phyloP scores from a whole-genome alignment of 2,113 vertebrate species.

The Cercopithecus mona region DNA sequence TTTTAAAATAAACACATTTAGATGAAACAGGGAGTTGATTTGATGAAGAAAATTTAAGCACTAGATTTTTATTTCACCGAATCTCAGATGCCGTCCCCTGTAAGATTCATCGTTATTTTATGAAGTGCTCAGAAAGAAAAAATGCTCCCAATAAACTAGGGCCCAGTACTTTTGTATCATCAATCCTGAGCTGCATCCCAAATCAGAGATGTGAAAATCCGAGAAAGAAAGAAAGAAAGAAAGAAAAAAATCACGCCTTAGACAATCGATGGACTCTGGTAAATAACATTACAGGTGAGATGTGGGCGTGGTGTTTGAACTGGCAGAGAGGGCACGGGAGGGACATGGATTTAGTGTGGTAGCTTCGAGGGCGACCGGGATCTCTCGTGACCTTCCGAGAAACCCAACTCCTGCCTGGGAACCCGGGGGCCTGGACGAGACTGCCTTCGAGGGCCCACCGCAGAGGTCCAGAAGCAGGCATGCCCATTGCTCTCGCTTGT shows the following conservation, averaged over 20 bases:
- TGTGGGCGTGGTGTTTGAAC: rapidly evolving
- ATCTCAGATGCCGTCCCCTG: not conserved
- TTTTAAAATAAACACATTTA: not conserved
- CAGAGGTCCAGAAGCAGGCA: not conserved
- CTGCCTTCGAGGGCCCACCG: rapidly evolving
- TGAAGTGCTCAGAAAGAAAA: conserved; percentile 37
- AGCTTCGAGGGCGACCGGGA: not conserved
- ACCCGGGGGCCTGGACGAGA: rapidly evolving
- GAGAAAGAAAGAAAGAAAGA: no score
- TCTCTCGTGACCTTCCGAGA: no score
- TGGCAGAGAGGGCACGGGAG: rapidly evolving
- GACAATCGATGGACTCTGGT: rapidly evolving
- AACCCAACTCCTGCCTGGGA: not conserved
- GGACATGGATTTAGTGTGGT: rapidly evolving
- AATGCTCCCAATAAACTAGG: not conserved
- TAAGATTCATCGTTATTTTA: not conserved
- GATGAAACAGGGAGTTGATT: not conserved
- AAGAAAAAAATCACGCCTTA: not conserved
- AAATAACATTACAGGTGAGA: no score
- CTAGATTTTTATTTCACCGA: not conserved
- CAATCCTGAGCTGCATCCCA: not conserved
- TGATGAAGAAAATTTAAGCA: not conserved
- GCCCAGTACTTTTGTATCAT: not conserved
- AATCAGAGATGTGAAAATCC: not conserved
- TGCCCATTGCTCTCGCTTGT: rapidly evolving